Conservation (phyloP, 2,797 vertebrate genomes). For the Melanotaenia parkinsoni region DNA sequence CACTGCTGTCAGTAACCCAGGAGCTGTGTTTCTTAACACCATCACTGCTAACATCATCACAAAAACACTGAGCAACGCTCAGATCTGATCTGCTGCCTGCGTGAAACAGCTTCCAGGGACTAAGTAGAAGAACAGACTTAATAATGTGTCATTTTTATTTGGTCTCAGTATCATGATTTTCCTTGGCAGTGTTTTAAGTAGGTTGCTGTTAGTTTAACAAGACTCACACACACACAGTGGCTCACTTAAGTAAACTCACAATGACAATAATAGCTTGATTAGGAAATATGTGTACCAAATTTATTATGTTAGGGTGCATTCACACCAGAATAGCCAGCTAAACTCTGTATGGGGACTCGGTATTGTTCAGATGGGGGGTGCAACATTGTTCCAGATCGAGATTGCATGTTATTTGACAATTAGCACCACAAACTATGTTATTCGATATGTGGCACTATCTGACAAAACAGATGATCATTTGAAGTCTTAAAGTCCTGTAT, state of each 20-base stretch:
- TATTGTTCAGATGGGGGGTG: too few relatives aligned
- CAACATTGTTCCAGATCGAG: too few relatives aligned
- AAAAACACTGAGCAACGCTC: slow-evolving; percentile 60
- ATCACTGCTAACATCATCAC: slow-evolving; percentile 34
- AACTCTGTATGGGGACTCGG: too few relatives aligned
- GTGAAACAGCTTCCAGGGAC: background rate
- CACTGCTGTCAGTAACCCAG: slow-evolving; percentile 36
- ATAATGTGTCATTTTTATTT: background rate
- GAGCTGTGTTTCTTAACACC: slow-evolving; percentile 59
- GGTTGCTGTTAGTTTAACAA: background rate
- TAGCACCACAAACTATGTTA: background rate
- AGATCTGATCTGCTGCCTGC: slow-evolving; percentile 5
- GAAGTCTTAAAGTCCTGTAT: background rate
- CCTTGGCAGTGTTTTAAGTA: background rate
- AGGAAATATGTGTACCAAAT: background rate
- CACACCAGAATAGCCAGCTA: too few relatives aligned
- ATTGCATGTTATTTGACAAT: too few relatives aligned
- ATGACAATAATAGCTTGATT: background rate
- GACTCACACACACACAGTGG: background rate
- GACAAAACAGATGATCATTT: background rate
- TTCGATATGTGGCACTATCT: background rate
- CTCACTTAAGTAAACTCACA: background rate
- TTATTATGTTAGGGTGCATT: background rate
- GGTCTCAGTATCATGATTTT: background rate
- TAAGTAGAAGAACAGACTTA: background rate